Conservation (phyloP, 1,140 invertebrate species). For the Procambarus clarkii region DNA sequence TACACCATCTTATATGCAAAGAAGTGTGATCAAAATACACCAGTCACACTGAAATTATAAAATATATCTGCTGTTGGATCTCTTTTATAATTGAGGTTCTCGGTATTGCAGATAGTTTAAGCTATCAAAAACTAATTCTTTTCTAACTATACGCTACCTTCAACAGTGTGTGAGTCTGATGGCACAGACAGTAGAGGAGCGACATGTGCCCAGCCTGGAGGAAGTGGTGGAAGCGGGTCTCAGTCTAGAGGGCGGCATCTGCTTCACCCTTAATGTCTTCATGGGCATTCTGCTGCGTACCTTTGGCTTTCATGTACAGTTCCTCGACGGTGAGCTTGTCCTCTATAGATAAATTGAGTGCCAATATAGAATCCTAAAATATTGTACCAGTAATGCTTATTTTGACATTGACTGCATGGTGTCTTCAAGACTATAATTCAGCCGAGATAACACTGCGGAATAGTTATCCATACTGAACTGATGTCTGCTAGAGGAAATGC, state of each 20-base stretch:
- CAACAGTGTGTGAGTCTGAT: slow-evolving; percentile 19
- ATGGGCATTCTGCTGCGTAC: slow-evolving; percentile 16
- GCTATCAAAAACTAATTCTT: neutral
- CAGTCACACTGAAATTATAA: neutral
- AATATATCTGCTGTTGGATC: too few relatives aligned
- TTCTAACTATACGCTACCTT: neutral
- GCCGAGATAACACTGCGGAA: too few relatives aligned
- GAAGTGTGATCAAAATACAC: neutral
- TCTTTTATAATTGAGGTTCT: neutral
- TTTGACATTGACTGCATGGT: too few relatives aligned
- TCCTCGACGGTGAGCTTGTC: slow-evolving; percentile 4
- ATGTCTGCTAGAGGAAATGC: too few relatives aligned
- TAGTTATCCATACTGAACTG: too few relatives aligned
- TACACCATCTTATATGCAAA: too few relatives aligned
- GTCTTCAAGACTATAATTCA: too few relatives aligned
- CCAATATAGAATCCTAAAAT: neutral
- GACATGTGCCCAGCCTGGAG: slow-evolving; percentile 23
- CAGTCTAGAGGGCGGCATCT: slow-evolving; percentile 30
- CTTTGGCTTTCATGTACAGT: slow-evolving; percentile 1
- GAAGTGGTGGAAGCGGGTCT: slow-evolving; percentile 17
- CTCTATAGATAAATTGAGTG: neutral
- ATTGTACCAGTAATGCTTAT: neutral
- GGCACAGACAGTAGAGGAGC: neutral
- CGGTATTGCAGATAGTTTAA: neutral
- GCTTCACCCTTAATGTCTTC: slow-evolving; percentile 30